These are phyloP conservation scores for Typhlichthys eigenmanni DNA, from an alignment of 2,797 vertebrate species.

Conservation along the genomic window DNA sequence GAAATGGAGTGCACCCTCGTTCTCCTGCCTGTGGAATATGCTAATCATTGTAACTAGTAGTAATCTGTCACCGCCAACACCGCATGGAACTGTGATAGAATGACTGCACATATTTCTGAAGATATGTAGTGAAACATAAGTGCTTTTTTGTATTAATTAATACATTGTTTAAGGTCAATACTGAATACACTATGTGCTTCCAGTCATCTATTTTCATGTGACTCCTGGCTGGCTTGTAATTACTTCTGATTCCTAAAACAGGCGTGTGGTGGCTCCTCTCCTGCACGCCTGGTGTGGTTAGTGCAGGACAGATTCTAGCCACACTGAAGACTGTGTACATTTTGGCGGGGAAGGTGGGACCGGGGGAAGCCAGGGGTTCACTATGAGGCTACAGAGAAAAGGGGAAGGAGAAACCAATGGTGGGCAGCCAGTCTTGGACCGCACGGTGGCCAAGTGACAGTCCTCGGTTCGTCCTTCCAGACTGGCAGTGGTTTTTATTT, in stretches of 20 bases:
- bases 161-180: constrained; percentile 13
- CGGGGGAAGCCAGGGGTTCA: constrained; percentile 60
- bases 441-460: constrained; percentile 69
- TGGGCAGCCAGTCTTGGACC: constrained; percentile 44
- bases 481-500: constrained; percentile 67
- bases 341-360: constrained; percentile 38
- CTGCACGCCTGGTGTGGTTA: constrained; percentile 51
- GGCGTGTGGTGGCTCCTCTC: constrained; percentile 44
- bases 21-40: constrained; percentile 12
- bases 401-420: constrained; percentile 29
- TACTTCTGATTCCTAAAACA: constrained; percentile 55
- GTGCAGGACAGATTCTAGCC: constrained; percentile 48
- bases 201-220: constrained; percentile 34
- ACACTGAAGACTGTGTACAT: constrained; percentile 59
- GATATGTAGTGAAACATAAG: too few species aligned
- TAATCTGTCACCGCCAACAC: neutral
- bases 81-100: constrained; percentile 6
- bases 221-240: constrained; percentile 45
- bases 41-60: too few species aligned
- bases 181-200: constrained; percentile 17
- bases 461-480: constrained; percentile 61
- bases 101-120: neutral
- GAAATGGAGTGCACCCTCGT: constrained; percentile 41
- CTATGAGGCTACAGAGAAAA: constrained; percentile 41
- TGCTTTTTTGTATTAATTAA: constrained; percentile 21